These are phyloP conservation scores for Thomomys bottae DNA, from an alignment of 2,113 vertebrate genomes.

Conservation along the genomic window DNA sequence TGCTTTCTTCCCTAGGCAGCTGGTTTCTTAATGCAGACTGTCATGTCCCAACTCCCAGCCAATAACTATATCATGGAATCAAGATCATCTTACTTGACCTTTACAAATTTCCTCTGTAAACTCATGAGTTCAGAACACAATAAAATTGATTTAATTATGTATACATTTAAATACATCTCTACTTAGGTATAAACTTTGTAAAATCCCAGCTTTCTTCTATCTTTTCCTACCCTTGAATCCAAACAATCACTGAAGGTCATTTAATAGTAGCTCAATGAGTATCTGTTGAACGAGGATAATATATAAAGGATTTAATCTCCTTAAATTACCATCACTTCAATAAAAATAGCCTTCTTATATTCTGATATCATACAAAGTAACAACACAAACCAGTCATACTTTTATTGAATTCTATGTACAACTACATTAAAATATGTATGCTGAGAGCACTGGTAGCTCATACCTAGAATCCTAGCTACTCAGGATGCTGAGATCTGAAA, in stretches of 20 bases:
- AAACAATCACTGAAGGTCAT: background rate
- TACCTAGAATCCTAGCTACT: too few species aligned
- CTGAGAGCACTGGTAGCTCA: too few species aligned
- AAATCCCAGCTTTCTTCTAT: background rate
- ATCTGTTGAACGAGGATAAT: background rate
- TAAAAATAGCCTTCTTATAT: background rate
- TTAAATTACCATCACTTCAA: background rate
- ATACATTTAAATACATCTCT: background rate
- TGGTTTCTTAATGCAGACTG: background rate
- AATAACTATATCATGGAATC: background rate
- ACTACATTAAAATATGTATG: conserved; percentile 12
- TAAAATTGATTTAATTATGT: background rate
- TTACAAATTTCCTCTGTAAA: background rate
- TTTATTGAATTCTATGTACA: background rate
- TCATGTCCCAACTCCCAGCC: background rate
- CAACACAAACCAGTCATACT: background rate
- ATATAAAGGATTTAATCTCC: background rate
- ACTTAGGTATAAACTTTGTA: background rate
- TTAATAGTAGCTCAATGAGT: background rate
- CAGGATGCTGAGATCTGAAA: too few species aligned
- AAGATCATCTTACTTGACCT: background rate
- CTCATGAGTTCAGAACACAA: background rate
- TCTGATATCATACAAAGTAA: background rate
- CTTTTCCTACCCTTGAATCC: background rate
- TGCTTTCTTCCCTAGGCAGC: background rate